Evolutionary conservation across 2,888 invertebrate species (phyloP).

Genomic region (Cantharis nigra): DNA sequence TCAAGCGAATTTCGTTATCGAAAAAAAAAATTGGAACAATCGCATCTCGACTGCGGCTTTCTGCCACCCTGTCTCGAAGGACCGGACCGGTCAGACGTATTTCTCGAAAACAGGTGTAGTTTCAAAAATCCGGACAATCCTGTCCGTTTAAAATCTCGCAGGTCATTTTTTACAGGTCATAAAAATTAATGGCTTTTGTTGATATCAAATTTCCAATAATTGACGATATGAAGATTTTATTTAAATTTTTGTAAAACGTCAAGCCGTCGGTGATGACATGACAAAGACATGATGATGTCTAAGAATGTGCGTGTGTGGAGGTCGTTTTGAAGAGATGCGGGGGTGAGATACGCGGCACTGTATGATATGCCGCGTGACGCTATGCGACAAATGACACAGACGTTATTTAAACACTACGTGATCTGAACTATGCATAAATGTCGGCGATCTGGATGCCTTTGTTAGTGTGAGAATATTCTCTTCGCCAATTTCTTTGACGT

Average conservation of each 20-base stretch:
- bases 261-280: conserved; percentile 22
- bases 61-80: background rate
- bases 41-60: background rate
- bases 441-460: conserved; percentile 45
- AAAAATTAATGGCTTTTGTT: background rate
- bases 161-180: background rate
- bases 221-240: background rate
- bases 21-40: background rate
- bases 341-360: conserved; percentile 52
- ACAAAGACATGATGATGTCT: conserved; percentile 37
- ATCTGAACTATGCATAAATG: conserved; percentile 52
- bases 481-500: conserved; percentile 34
- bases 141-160: background rate
- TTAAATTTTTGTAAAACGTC: background rate
- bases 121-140: background rate
- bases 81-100: background rate
- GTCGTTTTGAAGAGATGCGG: conserved; percentile 46
- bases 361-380: conserved; percentile 50
- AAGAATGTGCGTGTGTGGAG: conserved; percentile 43
- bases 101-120: background rate
- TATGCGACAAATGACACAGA: conserved; percentile 54
- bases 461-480: conserved; percentile 48
- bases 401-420: conserved; percentile 50
- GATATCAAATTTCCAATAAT: background rate
- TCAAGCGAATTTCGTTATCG: background rate